Conservation (phyloP, 2,888 invertebrate genomes). For the Frankliniella fusca region DNA sequence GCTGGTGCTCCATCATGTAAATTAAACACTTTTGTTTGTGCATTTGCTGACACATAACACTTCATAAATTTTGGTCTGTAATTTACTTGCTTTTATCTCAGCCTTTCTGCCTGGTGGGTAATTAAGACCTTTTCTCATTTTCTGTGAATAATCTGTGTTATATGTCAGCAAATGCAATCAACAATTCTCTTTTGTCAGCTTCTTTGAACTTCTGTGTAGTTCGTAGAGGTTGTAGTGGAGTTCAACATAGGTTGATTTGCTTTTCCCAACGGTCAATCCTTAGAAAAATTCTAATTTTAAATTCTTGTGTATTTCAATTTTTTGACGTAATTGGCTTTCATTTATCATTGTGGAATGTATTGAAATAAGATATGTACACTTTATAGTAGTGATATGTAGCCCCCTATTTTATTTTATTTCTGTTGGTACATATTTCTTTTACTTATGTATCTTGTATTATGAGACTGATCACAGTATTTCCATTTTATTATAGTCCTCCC, state of each 20-base stretch:
- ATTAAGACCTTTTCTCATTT: neutral
- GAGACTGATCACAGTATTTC: constrained; percentile 18
- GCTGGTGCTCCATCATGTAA: constrained; percentile 12
- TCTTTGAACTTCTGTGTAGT: neutral
- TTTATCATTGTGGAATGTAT: neutral
- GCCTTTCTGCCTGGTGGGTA: neutral
- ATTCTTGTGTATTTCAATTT: neutral
- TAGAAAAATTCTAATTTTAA: neutral
- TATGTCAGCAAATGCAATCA: neutral
- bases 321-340: neutral
- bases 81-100: neutral
- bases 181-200: neutral
- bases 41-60: constrained; percentile 13
- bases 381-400: neutral
- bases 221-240: neutral
- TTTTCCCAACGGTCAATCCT: neutral
- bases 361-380: neutral
- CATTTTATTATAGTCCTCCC: neutral
- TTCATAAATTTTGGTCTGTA: neutral
- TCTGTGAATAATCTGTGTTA: neutral
- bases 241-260: constrained; percentile 16
- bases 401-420: neutral
- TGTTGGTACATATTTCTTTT: constrained; percentile 14
- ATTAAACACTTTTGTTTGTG: neutral
- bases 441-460: constrained; percentile 9